These are phyloP conservation scores for Periparus ater DNA, from an alignment of 2,797 vertebrate genomes.

Conservation along the genomic window DNA sequence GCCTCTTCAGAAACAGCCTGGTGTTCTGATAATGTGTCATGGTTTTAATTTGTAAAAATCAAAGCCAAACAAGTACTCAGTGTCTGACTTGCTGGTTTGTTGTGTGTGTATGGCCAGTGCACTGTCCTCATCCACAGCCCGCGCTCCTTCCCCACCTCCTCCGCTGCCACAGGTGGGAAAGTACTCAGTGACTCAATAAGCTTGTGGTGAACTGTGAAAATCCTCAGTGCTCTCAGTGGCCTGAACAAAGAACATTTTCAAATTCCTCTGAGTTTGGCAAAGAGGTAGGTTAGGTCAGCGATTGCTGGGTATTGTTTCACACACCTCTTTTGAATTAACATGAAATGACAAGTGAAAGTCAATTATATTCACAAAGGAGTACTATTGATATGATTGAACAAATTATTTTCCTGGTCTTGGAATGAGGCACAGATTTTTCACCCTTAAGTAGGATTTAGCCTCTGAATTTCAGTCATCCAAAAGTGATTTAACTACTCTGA, in stretches of 20 bases:
- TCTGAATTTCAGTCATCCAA: neutral
- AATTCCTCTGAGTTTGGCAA: neutral
- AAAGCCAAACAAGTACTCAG: neutral
- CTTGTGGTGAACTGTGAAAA: constrained; percentile 1
- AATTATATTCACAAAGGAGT: neutral
- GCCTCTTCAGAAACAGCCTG: neutral
- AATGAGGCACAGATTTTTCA: neutral
- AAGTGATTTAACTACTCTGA: neutral
- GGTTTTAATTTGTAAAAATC: neutral
- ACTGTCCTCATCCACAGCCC: neutral
- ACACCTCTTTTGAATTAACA: neutral
- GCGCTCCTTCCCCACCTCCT: fast-evolving
- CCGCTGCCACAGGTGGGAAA: neutral
- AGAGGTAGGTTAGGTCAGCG: neutral
- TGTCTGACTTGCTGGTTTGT: neutral
- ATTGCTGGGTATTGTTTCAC: neutral
- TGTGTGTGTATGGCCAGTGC: neutral
- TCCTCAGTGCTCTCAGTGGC: neutral
- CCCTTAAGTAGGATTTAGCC: neutral
- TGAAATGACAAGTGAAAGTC: neutral
- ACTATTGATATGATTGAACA: neutral
- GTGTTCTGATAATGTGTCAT: fast-evolving
- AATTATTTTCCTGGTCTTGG: neutral
- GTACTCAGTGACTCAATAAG: neutral
- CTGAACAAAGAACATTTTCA: neutral